These are phyloP conservation scores for Drosophila robusta DNA, from an alignment of 2,888 invertebrate genomes.

Conservation along the genomic window DNA sequence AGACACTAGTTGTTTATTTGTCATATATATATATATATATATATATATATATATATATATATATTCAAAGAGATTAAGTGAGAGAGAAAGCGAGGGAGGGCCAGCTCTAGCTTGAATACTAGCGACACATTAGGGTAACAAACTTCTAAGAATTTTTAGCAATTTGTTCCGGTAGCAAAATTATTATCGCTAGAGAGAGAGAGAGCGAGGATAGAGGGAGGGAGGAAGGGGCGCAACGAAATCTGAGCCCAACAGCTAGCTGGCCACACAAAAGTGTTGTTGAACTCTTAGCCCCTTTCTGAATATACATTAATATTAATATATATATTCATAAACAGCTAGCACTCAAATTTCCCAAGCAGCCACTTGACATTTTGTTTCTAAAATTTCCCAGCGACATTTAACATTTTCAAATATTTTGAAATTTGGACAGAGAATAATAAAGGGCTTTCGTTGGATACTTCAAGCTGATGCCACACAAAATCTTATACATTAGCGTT, in stretches of 20 bases:
- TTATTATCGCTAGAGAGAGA: conserved; percentile 22
- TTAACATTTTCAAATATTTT: conserved; percentile 41
- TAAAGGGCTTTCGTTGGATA: conserved; percentile 24
- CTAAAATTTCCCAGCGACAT: conserved; percentile 26
- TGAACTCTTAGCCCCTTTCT: conserved; percentile 51
- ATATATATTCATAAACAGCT: conserved; percentile 25
- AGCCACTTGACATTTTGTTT: conserved; percentile 34
- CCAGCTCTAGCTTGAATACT: conserved; percentile 16
- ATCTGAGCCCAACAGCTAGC: conserved; percentile 26
- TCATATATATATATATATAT: conserved; percentile 23
- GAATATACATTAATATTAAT: neutral
- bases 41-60: conserved; percentile 7
- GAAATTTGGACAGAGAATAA: conserved; percentile 13
- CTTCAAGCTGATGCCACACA: conserved; percentile 23
- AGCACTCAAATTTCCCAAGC: conserved; percentile 32
- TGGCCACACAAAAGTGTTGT: conserved; percentile 43
- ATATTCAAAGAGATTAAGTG: neutral
- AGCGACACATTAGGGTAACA: conserved; percentile 43
- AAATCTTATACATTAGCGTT: conserved; percentile 61
- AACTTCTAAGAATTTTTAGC: conserved; percentile 64
- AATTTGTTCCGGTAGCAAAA: conserved; percentile 73
- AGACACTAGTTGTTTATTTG: conserved; percentile 35
- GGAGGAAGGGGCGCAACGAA: conserved; percentile 3
- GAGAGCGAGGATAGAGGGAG: neutral
- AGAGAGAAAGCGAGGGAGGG: neutral